Evolutionary conservation across 2,797 vertebrate genomes (phyloP).

Genomic region (Falco naumanni): DNA sequence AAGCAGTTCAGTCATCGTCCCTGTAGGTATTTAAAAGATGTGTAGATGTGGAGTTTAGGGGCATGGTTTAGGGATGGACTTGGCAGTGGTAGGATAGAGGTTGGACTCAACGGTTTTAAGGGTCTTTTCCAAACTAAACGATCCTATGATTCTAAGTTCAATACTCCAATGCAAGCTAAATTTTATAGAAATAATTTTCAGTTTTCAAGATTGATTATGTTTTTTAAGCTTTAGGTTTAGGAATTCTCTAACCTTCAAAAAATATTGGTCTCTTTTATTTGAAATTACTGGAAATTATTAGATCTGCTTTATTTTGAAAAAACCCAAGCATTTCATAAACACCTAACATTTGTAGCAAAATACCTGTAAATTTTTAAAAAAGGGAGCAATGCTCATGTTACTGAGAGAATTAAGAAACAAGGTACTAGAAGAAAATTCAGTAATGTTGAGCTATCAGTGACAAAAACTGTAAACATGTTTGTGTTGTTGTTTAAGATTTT

Average conservation of each 20-base stretch:
- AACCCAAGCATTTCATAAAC: neutral
- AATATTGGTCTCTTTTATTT: neutral
- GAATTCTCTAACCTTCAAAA: neutral
- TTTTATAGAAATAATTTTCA: constrained; percentile 2
- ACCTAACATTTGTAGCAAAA: neutral
- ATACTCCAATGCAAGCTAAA: constrained; percentile 36
- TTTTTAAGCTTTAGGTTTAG: neutral
- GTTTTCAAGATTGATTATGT: neutral
- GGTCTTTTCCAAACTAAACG: neutral
- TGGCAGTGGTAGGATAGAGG: rapidly evolving
- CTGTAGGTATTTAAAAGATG: neutral
- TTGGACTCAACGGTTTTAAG: neutral
- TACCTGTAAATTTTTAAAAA: neutral
- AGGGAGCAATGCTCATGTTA: neutral
- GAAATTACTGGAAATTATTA: neutral
- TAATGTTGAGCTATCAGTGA: neutral
- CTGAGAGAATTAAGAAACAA: neutral
- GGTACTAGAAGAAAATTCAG: neutral
- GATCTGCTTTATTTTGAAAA: neutral
- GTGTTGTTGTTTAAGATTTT: neutral
- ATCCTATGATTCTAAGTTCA: neutral
- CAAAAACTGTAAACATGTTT: neutral
- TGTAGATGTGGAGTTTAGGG: neutral
- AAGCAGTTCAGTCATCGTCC: neutral
- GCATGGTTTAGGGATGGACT: neutral